Evolutionary conservation across 2,113 vertebrate species (phyloP).

Genomic region (Microcebus murinus): DNA sequence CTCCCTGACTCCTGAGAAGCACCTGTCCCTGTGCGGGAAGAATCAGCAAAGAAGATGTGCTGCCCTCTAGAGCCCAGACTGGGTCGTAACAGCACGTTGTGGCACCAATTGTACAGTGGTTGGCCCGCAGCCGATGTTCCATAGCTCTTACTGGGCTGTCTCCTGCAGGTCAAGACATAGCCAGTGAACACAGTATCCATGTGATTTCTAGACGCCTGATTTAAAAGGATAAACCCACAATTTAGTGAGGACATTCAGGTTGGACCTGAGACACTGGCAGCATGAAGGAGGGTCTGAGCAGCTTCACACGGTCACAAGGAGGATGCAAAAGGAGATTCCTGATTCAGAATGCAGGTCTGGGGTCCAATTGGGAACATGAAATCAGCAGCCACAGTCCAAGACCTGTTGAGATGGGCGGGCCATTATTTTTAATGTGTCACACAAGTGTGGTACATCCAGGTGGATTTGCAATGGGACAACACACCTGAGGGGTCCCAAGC

Average conservation of each 20-base stretch:
- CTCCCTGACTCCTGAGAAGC: not conserved
- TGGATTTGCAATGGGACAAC: not conserved
- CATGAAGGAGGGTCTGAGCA: not conserved
- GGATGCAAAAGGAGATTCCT: accelerated
- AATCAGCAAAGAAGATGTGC: not conserved
- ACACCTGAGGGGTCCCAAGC: accelerated
- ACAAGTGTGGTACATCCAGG: accelerated
- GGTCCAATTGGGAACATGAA: accelerated
- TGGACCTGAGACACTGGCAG: accelerated
- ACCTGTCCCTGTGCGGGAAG: accelerated
- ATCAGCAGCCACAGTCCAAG: not conserved
- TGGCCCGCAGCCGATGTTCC: accelerated
- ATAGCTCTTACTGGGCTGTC: accelerated
- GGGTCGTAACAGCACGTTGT: accelerated
- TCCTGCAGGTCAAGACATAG: too few species aligned
- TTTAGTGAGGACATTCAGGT: accelerated
- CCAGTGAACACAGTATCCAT: accelerated
- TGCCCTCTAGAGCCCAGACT: accelerated
- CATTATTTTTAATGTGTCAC: not conserved
- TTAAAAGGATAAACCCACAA: not conserved
- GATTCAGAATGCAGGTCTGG: too few species aligned
- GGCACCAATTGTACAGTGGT: accelerated
- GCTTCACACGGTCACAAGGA: accelerated
- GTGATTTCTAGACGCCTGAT: not conserved
- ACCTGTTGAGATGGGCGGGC: not conserved